Percentiles rank a stretch among this genome's conserved stretches.
Evolutionary conservation across 2,888 invertebrate species (phyloP).

Genomic region (Ochropacha duplaris): DNA sequence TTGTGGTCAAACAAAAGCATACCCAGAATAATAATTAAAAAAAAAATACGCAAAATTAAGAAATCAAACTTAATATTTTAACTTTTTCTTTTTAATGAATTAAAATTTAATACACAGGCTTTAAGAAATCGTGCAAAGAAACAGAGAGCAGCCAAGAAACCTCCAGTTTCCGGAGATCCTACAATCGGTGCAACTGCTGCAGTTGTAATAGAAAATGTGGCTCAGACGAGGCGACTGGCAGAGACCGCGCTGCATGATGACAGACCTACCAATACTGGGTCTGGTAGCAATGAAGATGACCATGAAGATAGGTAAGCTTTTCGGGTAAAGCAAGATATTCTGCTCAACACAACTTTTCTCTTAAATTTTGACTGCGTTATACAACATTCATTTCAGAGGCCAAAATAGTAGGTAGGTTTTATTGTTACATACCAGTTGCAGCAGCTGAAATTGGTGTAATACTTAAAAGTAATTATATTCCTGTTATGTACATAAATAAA

Average conservation of each 20-base stretch:
- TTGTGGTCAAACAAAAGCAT: no score
- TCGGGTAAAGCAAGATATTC: background rate
- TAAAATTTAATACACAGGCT: slow-evolving; percentile 82
- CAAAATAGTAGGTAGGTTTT: no score
- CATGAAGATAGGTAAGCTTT: slow-evolving; percentile 66
- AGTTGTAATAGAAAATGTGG: slow-evolving; percentile 95
- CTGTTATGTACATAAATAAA: no score
- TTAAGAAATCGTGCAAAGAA: slow-evolving; percentile 92
- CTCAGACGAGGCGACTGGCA: slow-evolving; percentile 90
- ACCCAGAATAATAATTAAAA: no score
- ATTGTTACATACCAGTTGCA: no score
- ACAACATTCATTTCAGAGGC: no score
- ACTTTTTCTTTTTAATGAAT: background rate
- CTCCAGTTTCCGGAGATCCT: slow-evolving; percentile 87
- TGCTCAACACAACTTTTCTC: no score
- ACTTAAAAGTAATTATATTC: no score
- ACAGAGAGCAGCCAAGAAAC: slow-evolving; percentile 90
- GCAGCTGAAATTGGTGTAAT: no score
- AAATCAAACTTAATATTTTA: no score
- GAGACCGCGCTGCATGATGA: slow-evolving; percentile 92
- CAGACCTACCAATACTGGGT: slow-evolving; percentile 93
- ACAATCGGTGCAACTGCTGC: slow-evolving; percentile 88
- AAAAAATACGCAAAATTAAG: no score
- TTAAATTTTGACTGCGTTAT: no score
- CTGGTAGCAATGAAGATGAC: slow-evolving; percentile 68